A percentile compares a stretch with the other conserved stretches of the same genome.
Conservation (phyloP, 2,888 invertebrate species). For the Dioctria linearis region DNA sequence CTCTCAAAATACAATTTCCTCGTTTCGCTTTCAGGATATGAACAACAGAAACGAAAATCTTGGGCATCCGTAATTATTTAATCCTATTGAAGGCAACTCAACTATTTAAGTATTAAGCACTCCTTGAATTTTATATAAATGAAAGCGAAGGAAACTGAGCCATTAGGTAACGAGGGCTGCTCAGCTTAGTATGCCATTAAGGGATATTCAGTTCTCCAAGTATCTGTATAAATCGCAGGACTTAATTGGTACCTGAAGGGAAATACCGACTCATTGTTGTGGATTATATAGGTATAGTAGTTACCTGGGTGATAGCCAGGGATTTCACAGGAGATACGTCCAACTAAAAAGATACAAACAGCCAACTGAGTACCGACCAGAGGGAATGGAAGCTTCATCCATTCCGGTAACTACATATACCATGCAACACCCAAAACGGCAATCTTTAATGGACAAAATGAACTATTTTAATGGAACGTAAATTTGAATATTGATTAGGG, state of each 20-base stretch:
- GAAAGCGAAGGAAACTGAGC: neutral
- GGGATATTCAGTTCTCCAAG: neutral
- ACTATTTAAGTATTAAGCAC: neutral
- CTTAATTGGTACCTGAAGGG: constrained; percentile 21
- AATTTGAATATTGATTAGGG: constrained; percentile 41
- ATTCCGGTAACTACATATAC: neutral
- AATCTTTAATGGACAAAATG: neutral
- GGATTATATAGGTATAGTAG: no score
- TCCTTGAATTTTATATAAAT: neutral
- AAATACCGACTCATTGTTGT: constrained; percentile 13
- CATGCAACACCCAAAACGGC: neutral
- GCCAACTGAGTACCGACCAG: no score
- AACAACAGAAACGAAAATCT: no score
- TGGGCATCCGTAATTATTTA: constrained; percentile 14
- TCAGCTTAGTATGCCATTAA: neutral
- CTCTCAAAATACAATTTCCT: no score
- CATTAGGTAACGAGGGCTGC: constrained; percentile 13
- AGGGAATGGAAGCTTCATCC: neutral
- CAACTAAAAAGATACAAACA: neutral
- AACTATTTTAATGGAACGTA: constrained; percentile 19
- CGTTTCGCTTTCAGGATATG: no score
- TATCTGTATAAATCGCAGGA: neutral
- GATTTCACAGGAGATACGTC: neutral
- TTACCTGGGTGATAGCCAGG: neutral
- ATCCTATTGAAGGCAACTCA: neutral